Evolutionary conservation across 2,797 vertebrate species (phyloP).

Genomic region (Myotis pilosus): DNA sequence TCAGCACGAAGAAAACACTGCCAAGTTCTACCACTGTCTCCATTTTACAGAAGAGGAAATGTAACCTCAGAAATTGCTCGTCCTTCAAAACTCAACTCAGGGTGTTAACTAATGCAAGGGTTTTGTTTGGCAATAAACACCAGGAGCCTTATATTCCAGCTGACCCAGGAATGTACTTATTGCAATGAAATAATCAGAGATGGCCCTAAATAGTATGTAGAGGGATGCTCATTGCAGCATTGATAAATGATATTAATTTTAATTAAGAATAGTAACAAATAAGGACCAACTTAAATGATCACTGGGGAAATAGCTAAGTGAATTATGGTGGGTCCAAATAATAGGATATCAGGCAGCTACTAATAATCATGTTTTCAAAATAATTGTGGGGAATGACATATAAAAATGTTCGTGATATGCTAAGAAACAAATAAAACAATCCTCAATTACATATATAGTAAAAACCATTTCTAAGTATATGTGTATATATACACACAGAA

Average conservation of each 20-base stretch:
- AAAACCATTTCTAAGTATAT: background rate
- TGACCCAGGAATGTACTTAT: background rate
- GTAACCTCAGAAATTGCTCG: background rate
- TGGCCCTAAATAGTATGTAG: background rate
- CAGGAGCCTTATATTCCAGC: background rate
- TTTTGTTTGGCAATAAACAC: background rate
- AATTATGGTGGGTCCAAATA: background rate
- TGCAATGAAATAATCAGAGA: constrained; percentile 15
- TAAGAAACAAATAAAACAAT: background rate
- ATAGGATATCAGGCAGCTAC: background rate
- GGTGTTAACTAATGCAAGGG: background rate
- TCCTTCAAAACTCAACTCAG: constrained; percentile 27
- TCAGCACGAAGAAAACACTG: background rate
- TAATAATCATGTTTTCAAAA: background rate
- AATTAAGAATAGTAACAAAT: background rate
- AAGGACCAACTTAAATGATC: background rate
- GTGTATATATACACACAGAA: background rate
- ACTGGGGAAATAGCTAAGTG: background rate
- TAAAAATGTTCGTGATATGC: background rate
- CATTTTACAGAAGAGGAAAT: background rate
- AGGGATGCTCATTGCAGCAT: background rate
- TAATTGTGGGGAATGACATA: background rate
- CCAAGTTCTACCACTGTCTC: background rate
- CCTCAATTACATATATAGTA: background rate
- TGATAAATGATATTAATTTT: background rate